Base-by-base conservation (phyloP, 2,797 vertebrate genomes). In the Danio tinwini region DNA sequence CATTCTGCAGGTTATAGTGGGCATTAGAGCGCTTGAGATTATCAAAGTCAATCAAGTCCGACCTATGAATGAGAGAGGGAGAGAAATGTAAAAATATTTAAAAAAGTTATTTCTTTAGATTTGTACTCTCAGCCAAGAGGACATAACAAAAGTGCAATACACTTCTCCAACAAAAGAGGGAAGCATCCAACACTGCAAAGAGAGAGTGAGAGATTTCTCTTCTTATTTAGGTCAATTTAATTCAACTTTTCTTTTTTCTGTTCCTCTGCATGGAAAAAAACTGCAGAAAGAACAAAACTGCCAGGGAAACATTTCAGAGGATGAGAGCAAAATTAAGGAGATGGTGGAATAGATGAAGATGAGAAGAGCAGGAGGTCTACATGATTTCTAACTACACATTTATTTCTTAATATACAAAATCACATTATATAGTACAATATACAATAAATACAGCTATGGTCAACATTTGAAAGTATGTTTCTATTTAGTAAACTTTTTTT, bases 1-100 rank as follows among this genome's bases (percentile, higher is more conserved):
- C 97, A 78, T 97, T 97, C 81, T 97, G 96, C 47, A 98, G 95
- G 88, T 98, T 98, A 91, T 98, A 96, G 86, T 98, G 97, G 69
- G 97, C 96, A 1, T 98, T 98, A 76, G 96, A 97, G 76, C 95
- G 95, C 86, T 96, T 97, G 86, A 98, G 86, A 42, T 91, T 94
- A 85, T 96, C 97, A 78, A 98, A 97, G 84, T 98, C 96, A 84
- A 98, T 94, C 84, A 98, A 85, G 87, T 98, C 97, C 0, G 97
- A 91, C 90, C 97, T 98, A 88, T 37, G 8, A 56, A 12, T 21
- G 14, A 73, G 47, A 58, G 16, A 64, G 17, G 69, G 14, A 61
- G 16, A 44, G 14, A 69, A 42, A 59, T n/a, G n/a, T n/a, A 9
- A 19, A 42, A 75, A 37, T 1, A n/a, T 49, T 50, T 0, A 49